Evolutionary conservation across 2,113 vertebrate species (phyloP), one percentile per base, ranked within the genome.

Genomic region (Nyctereutes procyonoides): DNA sequence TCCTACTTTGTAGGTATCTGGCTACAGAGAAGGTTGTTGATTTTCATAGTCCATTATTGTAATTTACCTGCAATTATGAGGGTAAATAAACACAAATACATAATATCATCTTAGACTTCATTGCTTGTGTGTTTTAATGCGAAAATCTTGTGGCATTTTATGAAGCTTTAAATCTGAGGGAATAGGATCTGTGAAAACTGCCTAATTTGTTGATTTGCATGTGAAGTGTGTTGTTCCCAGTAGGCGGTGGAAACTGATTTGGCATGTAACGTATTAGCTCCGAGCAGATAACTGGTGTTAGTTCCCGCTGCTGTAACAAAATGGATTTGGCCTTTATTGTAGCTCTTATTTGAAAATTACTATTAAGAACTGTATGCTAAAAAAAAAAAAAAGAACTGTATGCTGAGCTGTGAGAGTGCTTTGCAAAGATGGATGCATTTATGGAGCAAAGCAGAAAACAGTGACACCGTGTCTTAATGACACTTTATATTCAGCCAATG

Each of bases 131-230:
- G 63, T 93, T 95, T 95, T 69, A 96, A 71, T 90, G 86, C 69
- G 83, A 97, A 94, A 95, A 94, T 92, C 88, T 93, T 20, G 56
- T 85, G 0, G 62, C 58, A 43, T 92, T 95, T 97, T 93, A 14
- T 20, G 71, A 98, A 88, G 97, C 87, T 98, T 98, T 96, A 88
- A 95, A 79, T 97, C 93, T 74, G 89, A 10, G 12, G 32, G 32
- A 89, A 92, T 51, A 83, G 74, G 10, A 95, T 95, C 92, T 96
- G 74, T 89, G 76, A 77, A 81, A 97, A 74, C 62, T 30, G 65
- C 79, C 43, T 97, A 62, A 90, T 98, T 98, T 98, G 93, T 88
- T 98, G 95, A 93, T 94, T 98, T 98, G 94, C 97, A 90, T 97
- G 93, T 96, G 96, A 97, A 97, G 88, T 97, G 3, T 73, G 84